Conservation (phyloP, 2,888 invertebrate species). For the Sarcophaga caerulescens region DNA sequence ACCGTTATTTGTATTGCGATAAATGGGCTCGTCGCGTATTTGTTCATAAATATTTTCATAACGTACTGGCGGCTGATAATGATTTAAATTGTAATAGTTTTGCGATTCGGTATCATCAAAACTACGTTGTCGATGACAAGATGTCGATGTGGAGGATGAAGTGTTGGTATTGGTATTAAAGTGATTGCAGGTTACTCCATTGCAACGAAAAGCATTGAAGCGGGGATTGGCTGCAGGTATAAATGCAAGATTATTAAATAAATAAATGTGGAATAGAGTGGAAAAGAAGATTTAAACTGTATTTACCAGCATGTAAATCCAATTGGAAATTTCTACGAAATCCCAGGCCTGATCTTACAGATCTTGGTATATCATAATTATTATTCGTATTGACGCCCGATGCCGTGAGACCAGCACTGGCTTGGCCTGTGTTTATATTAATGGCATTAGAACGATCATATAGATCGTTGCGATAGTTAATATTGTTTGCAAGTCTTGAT, state of each 20-base stretch:
- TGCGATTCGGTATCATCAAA: conserved; percentile 81
- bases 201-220: conserved; percentile 73
- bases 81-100: conserved; percentile 79
- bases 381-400: conserved; percentile 13
- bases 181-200: conserved; percentile 67
- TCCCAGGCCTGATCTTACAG: conserved; percentile 79
- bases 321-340: conserved; percentile 80
- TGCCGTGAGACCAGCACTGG: conserved; percentile 69
- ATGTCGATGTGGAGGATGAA: conserved; percentile 59
- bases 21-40: conserved; percentile 82
- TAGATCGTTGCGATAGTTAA: conserved; percentile 80
- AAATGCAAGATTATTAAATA: not conserved
- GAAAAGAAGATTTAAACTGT: not conserved
- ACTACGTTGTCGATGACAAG: conserved; percentile 79
- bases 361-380: conserved; percentile 79
- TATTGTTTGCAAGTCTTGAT: conserved; percentile 70
- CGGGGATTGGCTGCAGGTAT: conserved; percentile 72
- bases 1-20: conserved; percentile 74
- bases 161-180: conserved; percentile 47
- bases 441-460: conserved; percentile 79
- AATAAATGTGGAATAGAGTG: not conserved
- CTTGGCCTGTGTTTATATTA: conserved; percentile 54
- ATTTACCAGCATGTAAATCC: conserved; percentile 78
- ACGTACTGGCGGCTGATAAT: conserved; percentile 76
- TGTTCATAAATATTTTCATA: conserved; percentile 83